Evolutionary conservation across 2,113 vertebrate species (phyloP), one percentile per base, ranked within the genome.

Genomic region (human): DNA sequence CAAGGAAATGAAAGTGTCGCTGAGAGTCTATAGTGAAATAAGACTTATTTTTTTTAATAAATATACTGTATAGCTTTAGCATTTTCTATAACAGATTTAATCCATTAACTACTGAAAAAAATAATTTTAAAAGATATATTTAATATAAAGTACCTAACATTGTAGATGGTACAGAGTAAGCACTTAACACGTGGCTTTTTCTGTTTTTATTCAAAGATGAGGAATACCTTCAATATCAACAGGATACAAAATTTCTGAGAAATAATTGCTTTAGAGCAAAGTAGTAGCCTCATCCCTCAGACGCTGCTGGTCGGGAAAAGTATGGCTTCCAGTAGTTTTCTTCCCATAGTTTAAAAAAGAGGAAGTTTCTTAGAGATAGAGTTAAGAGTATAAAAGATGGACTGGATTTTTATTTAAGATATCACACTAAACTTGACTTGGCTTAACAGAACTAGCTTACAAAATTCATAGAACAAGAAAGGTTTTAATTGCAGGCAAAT

Each of bases 391-490:
- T 64, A 85, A 88, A 84, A 72, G 30, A 25, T 72, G 6, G 2
- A 38, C 30, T 66, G 20, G 82, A 52, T 82, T 14, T 94, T 96
- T 81, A 59, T 43, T 59, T 92, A 61, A 87, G 48, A 85, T 81
- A n/a, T 12, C n/a, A 75, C 45, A 25, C 64, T 91, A 93, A 94
- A 57, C 25, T 22, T 94, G 11, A 92, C 35, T 61, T 95, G 66
- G 40, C 13, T 89, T 96, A 93, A 93, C n/a, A 79, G 4, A 93
- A 5, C 40, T 45, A 87, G n/a, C 32, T 92, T 79, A 20, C 8
- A 93, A 97, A 94, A 92, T 83, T 90, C 73, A 90, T 94, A 50
- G 27, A 75, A 81, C 12, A 88, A 90, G 22, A 73, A 92, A 90
- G 38, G 22, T 80, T 95, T 93, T 79, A 93, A 84, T 61, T 92